phyloP scores from a whole-genome alignment of 2,888 invertebrate genomes.

The Caenorhabditis angaria region DNA sequence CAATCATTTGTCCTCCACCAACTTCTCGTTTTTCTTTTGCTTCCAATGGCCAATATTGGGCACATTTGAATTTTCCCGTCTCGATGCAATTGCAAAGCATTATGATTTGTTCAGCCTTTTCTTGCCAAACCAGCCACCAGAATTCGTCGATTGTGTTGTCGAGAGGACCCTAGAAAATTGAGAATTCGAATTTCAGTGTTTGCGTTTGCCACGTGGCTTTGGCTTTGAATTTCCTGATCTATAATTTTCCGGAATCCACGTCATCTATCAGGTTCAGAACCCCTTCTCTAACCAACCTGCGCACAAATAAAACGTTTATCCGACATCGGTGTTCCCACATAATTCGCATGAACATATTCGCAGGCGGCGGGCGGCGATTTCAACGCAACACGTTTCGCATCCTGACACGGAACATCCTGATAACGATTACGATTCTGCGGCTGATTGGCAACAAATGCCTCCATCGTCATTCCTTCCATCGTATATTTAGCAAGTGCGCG shows the following conservation, averaged over 20 bases:
- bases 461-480: slow-evolving; percentile 47
- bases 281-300: too few relatives aligned
- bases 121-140: slow-evolving; percentile 49
- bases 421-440: slow-evolving; percentile 16
- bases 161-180: slow-evolving; percentile 44
- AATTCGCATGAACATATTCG: slow-evolving; percentile 64
- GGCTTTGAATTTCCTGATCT: background rate
- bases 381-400: slow-evolving; percentile 48
- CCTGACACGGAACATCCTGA: slow-evolving; percentile 61
- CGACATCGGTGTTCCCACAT: slow-evolving; percentile 46
- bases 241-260: background rate
- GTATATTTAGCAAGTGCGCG: slow-evolving; percentile 52
- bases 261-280: background rate
- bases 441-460: slow-evolving; percentile 48
- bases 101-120: slow-evolving; percentile 42
- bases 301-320: slow-evolving; percentile 60
- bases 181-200: background rate
- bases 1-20: slow-evolving; percentile 12
- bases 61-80: slow-evolving; percentile 80
- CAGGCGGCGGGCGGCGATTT: slow-evolving; percentile 39
- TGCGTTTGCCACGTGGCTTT: background rate
- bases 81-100: slow-evolving; percentile 62
- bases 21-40: slow-evolving; percentile 29
- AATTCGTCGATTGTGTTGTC: slow-evolving; percentile 50
- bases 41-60: slow-evolving; percentile 59